Evolutionary conservation across 2,888 invertebrate species (phyloP).

Genomic region (Plagodis dolabraria): DNA sequence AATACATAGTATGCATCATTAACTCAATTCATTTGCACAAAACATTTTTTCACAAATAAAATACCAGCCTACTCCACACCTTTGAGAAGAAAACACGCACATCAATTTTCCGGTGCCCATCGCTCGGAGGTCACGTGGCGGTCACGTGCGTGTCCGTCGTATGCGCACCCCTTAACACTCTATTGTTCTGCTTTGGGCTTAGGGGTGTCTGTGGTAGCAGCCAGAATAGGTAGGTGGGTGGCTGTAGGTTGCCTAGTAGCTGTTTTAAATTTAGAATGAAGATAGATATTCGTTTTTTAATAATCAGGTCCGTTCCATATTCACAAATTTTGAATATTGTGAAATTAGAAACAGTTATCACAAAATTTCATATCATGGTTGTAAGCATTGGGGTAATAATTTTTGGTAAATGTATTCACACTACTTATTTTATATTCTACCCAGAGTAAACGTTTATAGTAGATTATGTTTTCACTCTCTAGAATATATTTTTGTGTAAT

Average conservation of each 20-base stretch:
- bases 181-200: constrained; percentile 32
- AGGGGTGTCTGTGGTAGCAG: constrained; percentile 30
- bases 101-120: constrained; percentile 75
- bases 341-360: no score
- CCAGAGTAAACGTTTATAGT: no score
- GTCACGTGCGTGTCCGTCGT: constrained; percentile 64
- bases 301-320: no score
- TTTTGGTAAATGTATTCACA: no score
- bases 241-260: constrained; percentile 3
- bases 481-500: no score
- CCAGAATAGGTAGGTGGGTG: constrained; percentile 4
- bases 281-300: no score
- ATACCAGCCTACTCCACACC: constrained; percentile 45
- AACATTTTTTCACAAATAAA: constrained; percentile 10
- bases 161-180: constrained; percentile 42
- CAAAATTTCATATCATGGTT: no score
- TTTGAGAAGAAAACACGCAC: constrained; percentile 47
- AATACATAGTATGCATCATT: not conserved
- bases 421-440: no score
- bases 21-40: not conserved
- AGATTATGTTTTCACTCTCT: no score
- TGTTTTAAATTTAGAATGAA: not conserved
- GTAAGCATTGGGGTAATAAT: no score
- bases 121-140: constrained; percentile 63
- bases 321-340: no score